Evolutionary conservation across 2,888 invertebrate species (phyloP).

Genomic region (Andrena marginata): DNA sequence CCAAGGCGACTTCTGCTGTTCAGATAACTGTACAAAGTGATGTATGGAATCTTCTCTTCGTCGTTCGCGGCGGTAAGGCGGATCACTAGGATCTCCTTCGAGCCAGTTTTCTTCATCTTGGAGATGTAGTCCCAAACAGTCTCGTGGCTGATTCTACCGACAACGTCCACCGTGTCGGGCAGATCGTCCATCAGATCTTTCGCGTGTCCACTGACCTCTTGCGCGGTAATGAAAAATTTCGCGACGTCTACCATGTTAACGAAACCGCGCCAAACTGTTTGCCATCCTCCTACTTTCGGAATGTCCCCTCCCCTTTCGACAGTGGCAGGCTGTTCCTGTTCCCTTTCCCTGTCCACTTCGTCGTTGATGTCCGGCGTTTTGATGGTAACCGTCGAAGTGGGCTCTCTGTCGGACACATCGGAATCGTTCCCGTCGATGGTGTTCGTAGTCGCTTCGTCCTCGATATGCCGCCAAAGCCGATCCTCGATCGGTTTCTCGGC

Average conservation of each 20-base stretch:
- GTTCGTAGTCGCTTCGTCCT: slow-evolving; percentile 82
- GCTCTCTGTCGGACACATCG: slow-evolving; percentile 89
- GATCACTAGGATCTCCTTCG: slow-evolving; percentile 94
- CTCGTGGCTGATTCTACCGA: slow-evolving; percentile 95
- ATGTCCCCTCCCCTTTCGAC: slow-evolving; percentile 49
- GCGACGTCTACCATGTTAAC: slow-evolving; percentile 97
- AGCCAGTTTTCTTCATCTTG: slow-evolving; percentile 94
- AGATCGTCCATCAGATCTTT: slow-evolving; percentile 90
- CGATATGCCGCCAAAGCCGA: slow-evolving; percentile 86
- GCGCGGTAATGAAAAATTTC: slow-evolving; percentile 93
- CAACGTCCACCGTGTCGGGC: slow-evolving; percentile 92
- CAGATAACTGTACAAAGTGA: slow-evolving; percentile 95
- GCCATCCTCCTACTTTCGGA: slow-evolving; percentile 56
- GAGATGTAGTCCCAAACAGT: slow-evolving; percentile 97
- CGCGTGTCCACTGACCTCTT: slow-evolving; percentile 89
- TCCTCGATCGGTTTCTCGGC: slow-evolving; percentile 85
- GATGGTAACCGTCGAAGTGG: slow-evolving; percentile 91
- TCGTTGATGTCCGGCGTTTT: slow-evolving; percentile 86
- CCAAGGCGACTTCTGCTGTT: slow-evolving; percentile 93
- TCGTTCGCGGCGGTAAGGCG: slow-evolving; percentile 92
- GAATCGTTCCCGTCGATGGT: slow-evolving; percentile 82
- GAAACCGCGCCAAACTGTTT: slow-evolving; percentile 92
- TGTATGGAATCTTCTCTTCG: slow-evolving; percentile 94
- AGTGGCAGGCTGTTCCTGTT: slow-evolving; percentile 60
- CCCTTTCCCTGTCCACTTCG: slow-evolving; percentile 77